Evolutionary conservation across 2,113 vertebrate species (phyloP).

Genomic region (Nerophis lumbriciformis): DNA sequence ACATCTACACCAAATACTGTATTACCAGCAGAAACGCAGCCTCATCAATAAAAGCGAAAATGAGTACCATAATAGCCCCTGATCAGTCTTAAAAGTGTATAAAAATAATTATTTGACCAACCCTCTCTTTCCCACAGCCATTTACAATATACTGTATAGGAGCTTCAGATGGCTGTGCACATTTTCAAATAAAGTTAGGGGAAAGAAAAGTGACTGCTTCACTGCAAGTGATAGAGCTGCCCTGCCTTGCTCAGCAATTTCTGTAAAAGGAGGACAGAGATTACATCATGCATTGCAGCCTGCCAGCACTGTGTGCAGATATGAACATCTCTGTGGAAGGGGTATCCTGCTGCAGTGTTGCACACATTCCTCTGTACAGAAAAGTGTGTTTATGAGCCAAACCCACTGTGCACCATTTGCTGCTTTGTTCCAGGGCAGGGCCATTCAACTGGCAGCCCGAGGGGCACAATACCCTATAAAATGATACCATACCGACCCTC

Average conservation of each 20-base stretch:
- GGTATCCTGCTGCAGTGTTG: constrained; percentile 1
- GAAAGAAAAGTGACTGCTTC: constrained; percentile 31
- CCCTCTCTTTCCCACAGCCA: too few species aligned
- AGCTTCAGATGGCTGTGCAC: constrained; percentile 7
- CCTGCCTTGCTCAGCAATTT: constrained; percentile 49
- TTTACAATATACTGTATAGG: background rate
- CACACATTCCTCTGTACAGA: background rate
- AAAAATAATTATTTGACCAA: too few species aligned
- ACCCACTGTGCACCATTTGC: background rate
- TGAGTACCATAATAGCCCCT: too few species aligned
- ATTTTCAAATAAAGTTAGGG: background rate
- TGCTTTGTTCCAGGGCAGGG: background rate
- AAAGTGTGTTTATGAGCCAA: constrained; percentile 6
- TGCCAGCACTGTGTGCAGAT: constrained; percentile 22
- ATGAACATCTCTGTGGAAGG: constrained; percentile 18
- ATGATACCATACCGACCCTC: too few species aligned
- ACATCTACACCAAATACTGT: too few species aligned
- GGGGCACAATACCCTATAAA: too few species aligned
- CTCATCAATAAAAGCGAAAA: too few species aligned
- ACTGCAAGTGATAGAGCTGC: constrained; percentile 28
- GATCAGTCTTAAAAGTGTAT: too few species aligned
- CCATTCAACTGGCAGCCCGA: too few species aligned
- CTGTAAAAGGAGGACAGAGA: constrained; percentile 22
- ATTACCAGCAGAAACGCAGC: too few species aligned
- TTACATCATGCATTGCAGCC: constrained; percentile 53